A percentile compares a stretch with the other conserved stretches of the same genome.
Conservation (phyloP, 2,113 vertebrate species). For the Eulacestoma nigropectus region DNA sequence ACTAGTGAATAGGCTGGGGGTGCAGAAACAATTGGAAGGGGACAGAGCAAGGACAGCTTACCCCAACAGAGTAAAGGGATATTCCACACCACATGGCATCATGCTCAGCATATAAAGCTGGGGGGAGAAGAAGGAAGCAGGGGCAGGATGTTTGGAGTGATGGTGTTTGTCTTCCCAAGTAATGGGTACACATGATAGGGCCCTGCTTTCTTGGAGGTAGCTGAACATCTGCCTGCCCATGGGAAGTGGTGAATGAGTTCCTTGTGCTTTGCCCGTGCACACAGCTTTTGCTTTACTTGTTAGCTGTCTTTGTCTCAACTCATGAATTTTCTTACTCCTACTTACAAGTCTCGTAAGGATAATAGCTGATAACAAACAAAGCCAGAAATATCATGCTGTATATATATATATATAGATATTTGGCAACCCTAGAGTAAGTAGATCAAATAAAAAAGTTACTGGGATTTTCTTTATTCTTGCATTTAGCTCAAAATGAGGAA, state of each 20-base stretch:
- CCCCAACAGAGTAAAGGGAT: not conserved
- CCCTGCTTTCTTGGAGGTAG: not conserved
- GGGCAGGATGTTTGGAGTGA: not conserved
- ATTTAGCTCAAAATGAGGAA: not conserved
- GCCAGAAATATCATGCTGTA: not conserved
- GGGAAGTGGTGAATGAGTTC: not conserved
- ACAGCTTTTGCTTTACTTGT: not conserved
- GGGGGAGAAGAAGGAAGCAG: not conserved
- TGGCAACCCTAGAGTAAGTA: not conserved
- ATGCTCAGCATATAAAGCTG: not conserved
- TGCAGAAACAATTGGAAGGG: not conserved
- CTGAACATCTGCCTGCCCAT: not conserved
- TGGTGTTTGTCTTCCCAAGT: not conserved
- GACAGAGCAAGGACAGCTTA: not conserved
- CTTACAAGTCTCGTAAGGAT: not conserved
- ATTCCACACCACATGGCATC: not conserved
- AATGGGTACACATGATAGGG: not conserved
- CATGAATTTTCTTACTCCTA: not conserved
- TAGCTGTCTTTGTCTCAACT: not conserved
- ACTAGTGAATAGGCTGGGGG: not conserved
- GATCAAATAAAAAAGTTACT: not conserved
- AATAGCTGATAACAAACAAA: not conserved
- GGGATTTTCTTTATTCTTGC: not conserved
- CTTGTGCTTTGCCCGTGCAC: not conserved
- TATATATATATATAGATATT: too few species aligned